Conservation (phyloP, 2,113 vertebrate species). For the Dromaius novaehollandiae region DNA sequence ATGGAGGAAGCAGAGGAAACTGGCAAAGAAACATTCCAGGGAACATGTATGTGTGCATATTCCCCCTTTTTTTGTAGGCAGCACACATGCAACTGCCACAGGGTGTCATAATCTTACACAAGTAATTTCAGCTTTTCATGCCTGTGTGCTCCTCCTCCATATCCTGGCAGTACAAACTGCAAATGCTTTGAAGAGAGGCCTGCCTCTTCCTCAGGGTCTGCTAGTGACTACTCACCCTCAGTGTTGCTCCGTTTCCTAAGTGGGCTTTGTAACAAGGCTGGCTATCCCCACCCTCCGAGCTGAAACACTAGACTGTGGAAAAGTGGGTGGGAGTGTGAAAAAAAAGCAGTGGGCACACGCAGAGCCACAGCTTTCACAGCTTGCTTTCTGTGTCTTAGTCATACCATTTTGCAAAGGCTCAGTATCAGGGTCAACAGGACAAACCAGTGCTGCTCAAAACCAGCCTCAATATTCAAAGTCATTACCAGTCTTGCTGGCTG, state of each 20-base stretch:
- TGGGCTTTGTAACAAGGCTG: background rate
- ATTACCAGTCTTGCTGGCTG: background rate
- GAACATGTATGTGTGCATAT: accelerated
- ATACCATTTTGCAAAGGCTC: background rate
- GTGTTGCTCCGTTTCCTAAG: background rate
- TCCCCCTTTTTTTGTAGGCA: background rate
- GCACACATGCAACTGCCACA: background rate
- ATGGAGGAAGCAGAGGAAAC: background rate
- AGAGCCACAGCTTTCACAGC: background rate
- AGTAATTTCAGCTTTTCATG: background rate
- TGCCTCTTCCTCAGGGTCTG: background rate
- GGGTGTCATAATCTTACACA: background rate
- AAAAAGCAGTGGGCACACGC: background rate
- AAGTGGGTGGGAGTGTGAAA: background rate
- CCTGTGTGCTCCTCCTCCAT: background rate
- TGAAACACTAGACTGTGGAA: background rate
- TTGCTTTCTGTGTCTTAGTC: background rate
- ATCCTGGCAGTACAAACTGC: background rate
- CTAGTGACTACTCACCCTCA: background rate
- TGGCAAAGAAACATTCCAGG: background rate
- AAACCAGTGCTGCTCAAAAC: background rate
- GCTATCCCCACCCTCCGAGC: no score
- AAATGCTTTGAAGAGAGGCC: background rate
- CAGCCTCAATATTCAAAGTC: background rate
- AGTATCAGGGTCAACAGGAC: background rate